phyloP scores from a whole-genome alignment of 2,797 vertebrate species.

The Potorous gilbertii region DNA sequence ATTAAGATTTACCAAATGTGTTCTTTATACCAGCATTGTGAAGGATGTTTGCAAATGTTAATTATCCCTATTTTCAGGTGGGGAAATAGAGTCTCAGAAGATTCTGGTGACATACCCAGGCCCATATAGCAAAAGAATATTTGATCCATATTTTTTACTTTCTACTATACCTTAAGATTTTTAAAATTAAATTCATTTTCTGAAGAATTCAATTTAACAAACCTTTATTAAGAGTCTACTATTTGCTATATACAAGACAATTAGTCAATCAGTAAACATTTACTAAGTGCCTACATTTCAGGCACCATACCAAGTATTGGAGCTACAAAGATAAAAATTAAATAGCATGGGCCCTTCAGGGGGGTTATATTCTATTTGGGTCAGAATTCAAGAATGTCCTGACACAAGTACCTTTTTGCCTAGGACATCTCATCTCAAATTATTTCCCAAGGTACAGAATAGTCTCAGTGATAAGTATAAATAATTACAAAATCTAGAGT shows the following conservation, averaged over 20 bases:
- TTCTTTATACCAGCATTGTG: neutral
- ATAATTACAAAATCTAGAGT: neutral
- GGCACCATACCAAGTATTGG: neutral
- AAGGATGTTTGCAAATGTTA: neutral
- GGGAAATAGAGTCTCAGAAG: neutral
- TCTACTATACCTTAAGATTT: neutral
- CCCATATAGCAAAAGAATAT: neutral
- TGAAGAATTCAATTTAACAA: neutral
- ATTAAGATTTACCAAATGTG: neutral
- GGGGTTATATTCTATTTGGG: neutral
- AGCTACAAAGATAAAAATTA: neutral
- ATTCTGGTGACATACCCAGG: neutral
- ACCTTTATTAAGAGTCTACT: neutral
- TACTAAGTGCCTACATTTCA: neutral
- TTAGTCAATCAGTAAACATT: neutral
- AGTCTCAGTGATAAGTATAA: neutral
- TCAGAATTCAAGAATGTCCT: neutral
- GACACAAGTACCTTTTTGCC: neutral
- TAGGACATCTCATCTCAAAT: neutral
- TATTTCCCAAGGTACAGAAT: neutral
- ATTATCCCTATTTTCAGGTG: neutral
- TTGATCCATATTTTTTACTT: neutral
- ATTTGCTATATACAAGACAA: neutral
- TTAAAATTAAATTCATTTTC: neutral
- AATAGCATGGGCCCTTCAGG: neutral